These are phyloP conservation scores for Trypoxylus dichotomus DNA, from an alignment of 1,140 invertebrate species.

Conservation along the genomic window DNA sequence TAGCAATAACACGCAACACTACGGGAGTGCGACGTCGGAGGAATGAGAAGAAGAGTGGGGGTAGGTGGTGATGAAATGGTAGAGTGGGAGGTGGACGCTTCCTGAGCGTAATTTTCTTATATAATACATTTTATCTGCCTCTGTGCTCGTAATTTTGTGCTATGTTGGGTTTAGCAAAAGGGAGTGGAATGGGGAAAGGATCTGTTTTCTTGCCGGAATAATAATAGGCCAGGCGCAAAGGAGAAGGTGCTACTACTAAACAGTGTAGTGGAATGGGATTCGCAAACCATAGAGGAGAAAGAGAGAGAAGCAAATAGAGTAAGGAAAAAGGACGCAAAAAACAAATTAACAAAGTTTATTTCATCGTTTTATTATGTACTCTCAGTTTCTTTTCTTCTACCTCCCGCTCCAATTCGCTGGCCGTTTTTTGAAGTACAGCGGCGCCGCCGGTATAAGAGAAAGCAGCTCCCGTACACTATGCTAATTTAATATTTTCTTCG, in stretches of 20 bases:
- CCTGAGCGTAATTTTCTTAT: neutral
- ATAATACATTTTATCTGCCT: neutral
- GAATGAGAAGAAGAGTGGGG: neutral
- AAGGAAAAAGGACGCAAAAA: neutral
- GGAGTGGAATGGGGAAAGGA: neutral
- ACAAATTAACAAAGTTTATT: constrained; percentile 4
- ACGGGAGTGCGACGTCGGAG: neutral
- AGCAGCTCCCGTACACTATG: neutral
- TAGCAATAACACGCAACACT: neutral
- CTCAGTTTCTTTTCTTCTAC: neutral
- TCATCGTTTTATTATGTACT: constrained; percentile 3
- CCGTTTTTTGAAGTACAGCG: neutral
- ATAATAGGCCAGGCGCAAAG: neutral
- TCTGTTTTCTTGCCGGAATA: neutral
- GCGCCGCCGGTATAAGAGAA: neutral
- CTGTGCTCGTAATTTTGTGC: neutral
- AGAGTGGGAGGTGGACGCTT: too few relatives aligned
- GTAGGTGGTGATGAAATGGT: too few relatives aligned
- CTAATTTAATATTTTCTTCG: neutral
- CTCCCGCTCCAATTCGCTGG: too few relatives aligned
- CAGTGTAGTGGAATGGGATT: too few relatives aligned
- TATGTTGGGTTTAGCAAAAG: neutral
- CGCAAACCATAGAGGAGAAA: too few relatives aligned
- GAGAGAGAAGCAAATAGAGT: neutral
- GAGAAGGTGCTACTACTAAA: neutral